phyloP scores from a whole-genome alignment of 1,140 invertebrate genomes.

The Apis laboriosa region DNA sequence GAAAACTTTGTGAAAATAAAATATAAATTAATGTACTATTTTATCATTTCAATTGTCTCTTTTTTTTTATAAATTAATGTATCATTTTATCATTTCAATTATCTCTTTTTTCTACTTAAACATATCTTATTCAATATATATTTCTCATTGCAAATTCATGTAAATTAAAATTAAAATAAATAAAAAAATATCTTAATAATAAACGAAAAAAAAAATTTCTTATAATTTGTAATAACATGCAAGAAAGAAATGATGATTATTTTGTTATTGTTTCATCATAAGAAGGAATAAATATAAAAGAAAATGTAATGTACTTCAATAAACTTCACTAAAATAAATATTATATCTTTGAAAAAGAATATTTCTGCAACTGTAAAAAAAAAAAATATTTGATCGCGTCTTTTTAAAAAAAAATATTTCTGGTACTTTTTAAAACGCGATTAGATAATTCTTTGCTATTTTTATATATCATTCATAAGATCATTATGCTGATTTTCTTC shows the following conservation, averaged over 20 bases:
- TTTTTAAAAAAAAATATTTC: neutral
- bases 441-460: neutral
- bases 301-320: neutral
- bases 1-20: neutral
- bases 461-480: neutral
- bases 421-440: neutral
- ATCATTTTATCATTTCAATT: neutral
- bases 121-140: neutral
- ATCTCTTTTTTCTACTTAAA: neutral
- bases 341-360: neutral
- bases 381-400: neutral
- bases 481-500: conserved; percentile 11
- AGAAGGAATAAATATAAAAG: too few species aligned
- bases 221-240: neutral
- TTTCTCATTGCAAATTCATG: neutral
- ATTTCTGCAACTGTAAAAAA: neutral
- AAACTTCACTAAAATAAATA: neutral
- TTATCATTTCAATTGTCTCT: neutral
- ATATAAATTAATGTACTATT: neutral
- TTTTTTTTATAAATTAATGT: neutral
- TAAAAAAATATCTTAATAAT: neutral
- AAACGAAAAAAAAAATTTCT: neutral
- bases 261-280: neutral
- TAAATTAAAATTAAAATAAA: neutral
- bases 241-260: neutral